phyloP scores from a whole-genome alignment of 2,888 invertebrate species.

The Drosophila bunnanda region DNA sequence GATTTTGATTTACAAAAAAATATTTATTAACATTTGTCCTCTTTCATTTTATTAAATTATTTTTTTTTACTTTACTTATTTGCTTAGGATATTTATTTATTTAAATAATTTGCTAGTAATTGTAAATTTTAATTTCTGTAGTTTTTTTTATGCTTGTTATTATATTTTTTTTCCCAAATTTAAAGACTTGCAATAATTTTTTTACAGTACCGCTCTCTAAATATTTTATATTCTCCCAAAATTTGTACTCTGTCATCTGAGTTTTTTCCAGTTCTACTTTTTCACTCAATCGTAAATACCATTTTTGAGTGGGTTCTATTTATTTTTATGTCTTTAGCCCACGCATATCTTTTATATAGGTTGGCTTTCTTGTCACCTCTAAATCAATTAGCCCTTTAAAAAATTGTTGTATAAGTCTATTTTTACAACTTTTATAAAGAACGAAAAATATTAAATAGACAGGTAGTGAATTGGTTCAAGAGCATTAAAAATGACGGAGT shows the following conservation, averaged over 20 bases:
- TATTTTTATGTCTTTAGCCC: slow-evolving; percentile 24
- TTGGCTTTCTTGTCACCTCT: slow-evolving; percentile 48
- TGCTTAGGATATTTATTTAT: neutral
- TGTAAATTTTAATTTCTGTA: neutral
- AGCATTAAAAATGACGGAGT: neutral
- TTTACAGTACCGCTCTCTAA: neutral
- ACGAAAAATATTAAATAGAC: slow-evolving; percentile 21
- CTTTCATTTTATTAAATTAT: too few relatives aligned
- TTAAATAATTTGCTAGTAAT: neutral
- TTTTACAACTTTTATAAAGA: slow-evolving; percentile 4
- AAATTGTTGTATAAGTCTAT: slow-evolving; percentile 50
- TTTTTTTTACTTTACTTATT: neutral
- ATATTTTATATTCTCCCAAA: neutral
- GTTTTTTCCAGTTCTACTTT: neutral
- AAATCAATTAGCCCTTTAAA: slow-evolving; percentile 66
- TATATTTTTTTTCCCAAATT: neutral
- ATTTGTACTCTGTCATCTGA: neutral
- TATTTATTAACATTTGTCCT: too few relatives aligned
- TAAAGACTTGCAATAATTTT: neutral
- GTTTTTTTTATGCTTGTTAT: too few relatives aligned
- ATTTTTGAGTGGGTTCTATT: slow-evolving; percentile 15
- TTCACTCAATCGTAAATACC: neutral
- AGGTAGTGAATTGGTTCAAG: slow-evolving; percentile 6
- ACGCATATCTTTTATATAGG: slow-evolving; percentile 65
- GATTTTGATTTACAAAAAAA: too few relatives aligned